These are phyloP conservation scores for Ophioninae sp. DNA, from an alignment of 2,888 invertebrate species.

Conservation along the genomic window DNA sequence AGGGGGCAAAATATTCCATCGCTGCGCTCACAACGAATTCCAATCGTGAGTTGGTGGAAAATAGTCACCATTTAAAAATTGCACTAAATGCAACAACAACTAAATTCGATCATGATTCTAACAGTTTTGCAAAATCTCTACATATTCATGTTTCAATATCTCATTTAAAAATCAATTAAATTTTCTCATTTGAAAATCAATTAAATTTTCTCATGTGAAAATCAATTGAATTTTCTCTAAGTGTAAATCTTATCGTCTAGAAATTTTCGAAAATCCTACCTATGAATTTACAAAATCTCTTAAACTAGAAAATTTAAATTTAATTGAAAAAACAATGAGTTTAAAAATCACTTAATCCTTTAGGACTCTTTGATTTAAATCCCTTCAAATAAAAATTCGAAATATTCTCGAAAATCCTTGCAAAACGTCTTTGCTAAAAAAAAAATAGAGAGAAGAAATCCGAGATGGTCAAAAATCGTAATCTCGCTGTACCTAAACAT, in stretches of 20 bases:
- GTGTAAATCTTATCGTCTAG: neutral
- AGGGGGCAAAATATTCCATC: neutral
- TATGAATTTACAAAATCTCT: neutral
- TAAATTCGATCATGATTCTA: neutral
- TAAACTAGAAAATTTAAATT: neutral
- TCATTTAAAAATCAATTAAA: too few relatives aligned
- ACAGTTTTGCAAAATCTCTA: too few relatives aligned
- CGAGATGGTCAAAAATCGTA: constrained; percentile 22
- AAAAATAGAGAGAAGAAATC: constrained; percentile 17
- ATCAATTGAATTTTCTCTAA: too few relatives aligned
- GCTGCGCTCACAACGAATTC: neutral
- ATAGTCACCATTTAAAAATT: neutral
- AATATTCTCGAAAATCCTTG: too few relatives aligned
- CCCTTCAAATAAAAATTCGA: neutral
- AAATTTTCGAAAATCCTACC: neutral
- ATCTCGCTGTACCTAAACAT: too few relatives aligned
- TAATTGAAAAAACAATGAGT: neutral
- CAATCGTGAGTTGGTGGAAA: neutral
- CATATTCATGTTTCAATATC: too few relatives aligned
- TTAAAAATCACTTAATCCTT: neutral
- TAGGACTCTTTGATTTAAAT: neutral
- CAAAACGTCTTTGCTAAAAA: neutral
- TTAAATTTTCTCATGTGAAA: too few relatives aligned
- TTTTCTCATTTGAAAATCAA: too few relatives aligned
- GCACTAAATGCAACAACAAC: neutral